A percentile compares a stretch with the other conserved stretches of the same genome.
Evolutionary conservation across 1,140 invertebrate genomes (phyloP).

Genomic region (Orchesella cincta): DNA sequence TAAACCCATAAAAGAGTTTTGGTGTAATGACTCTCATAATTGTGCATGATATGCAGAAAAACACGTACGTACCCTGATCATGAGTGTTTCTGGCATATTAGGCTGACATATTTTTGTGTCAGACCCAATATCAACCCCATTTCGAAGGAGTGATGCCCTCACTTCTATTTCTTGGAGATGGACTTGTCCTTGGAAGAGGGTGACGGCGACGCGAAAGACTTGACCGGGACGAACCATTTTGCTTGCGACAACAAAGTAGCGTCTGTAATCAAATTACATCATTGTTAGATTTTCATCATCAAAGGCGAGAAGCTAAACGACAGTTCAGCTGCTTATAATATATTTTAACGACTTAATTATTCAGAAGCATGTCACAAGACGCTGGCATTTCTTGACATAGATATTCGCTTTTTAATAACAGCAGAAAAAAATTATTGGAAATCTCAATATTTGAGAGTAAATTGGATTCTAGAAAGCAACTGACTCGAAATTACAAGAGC

Average conservation of each 20-base stretch:
- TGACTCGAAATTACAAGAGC: too few relatives aligned
- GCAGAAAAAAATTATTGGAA: too few relatives aligned
- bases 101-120: conserved; percentile 75
- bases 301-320: too few relatives aligned
- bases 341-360: too few relatives aligned
- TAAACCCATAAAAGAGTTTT: neutral
- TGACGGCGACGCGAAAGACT: conserved; percentile 78
- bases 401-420: too few relatives aligned
- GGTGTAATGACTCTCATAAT: neutral
- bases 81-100: conserved; percentile 76
- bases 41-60: neutral
- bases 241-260: conserved; percentile 85
- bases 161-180: conserved; percentile 60
- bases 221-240: conserved; percentile 81
- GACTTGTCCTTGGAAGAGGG: conserved; percentile 71
- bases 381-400: too few relatives aligned
- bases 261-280: too few relatives aligned
- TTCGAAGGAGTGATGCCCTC: conserved; percentile 77
- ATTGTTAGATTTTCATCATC: too few relatives aligned
- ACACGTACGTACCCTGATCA: conserved; percentile 67
- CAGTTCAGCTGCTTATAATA: too few relatives aligned
- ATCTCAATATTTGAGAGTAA: too few relatives aligned
- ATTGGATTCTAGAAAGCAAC: too few relatives aligned
- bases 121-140: conserved; percentile 81
- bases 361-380: too few relatives aligned